Percentiles rank a stretch among this genome's conserved stretches.
Conservation (phyloP, 2,797 vertebrate species). For the Paramormyrops hopkinsi region DNA sequence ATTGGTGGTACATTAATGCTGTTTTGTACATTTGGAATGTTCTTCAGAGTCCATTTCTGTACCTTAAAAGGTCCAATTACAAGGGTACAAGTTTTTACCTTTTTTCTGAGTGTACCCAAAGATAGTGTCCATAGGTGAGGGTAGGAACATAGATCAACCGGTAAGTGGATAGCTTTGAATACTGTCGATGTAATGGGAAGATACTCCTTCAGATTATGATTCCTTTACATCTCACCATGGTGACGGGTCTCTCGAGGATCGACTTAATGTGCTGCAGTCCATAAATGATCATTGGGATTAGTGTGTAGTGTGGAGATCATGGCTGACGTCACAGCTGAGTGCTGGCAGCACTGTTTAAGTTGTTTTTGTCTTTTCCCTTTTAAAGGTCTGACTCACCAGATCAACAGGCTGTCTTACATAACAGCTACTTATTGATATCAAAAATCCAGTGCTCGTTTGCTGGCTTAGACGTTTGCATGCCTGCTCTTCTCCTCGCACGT, state of each 20-base stretch:
- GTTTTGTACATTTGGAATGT: neutral
- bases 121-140: neutral
- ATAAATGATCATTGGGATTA: neutral
- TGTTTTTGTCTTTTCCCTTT: neutral
- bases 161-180: neutral
- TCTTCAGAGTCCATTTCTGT: neutral
- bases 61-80: neutral
- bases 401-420: neutral
- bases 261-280: neutral
- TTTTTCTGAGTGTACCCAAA: neutral
- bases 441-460: neutral
- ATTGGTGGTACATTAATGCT: neutral
- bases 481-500: neutral
- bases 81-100: neutral
- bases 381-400: neutral
- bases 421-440: neutral
- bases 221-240: neutral
- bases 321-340: neutral
- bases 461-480: neutral
- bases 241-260: neutral
- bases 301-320: neutral
- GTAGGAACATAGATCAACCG: neutral
- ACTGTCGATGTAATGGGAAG: neutral
- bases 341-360: neutral
- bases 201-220: neutral